These are phyloP conservation scores for Merluccius polli DNA, from an alignment of 2,797 vertebrate genomes.

Conservation along the genomic window DNA sequence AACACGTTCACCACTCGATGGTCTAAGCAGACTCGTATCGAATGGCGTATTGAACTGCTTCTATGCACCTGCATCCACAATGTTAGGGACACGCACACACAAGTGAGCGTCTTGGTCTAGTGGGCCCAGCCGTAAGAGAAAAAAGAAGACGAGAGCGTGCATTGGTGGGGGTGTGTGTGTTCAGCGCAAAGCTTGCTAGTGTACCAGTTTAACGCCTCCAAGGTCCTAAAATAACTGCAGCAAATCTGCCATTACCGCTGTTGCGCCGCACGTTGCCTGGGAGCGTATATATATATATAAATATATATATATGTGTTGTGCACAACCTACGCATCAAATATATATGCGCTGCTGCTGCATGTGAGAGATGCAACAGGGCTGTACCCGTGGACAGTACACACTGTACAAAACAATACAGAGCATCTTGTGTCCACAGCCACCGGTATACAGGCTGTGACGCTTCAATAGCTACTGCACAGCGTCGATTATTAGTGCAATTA, in stretches of 20 bases:
- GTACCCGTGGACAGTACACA: not conserved
- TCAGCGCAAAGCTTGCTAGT: too few relatives aligned
- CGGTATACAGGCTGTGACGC: not conserved
- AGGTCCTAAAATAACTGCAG: not conserved
- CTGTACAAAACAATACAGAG: not conserved
- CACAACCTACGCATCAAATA: not conserved
- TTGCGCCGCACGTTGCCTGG: not conserved
- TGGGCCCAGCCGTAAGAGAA: not conserved
- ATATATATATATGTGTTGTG: too few relatives aligned
- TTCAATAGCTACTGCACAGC: not conserved
- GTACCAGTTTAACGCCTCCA: not conserved
- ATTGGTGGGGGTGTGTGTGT: not conserved
- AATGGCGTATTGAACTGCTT: not conserved
- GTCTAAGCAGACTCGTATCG: not conserved
- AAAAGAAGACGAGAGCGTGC: too few relatives aligned
- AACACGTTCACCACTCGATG: not conserved
- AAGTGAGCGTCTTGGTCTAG: not conserved
- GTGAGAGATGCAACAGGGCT: not conserved
- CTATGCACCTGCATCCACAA: not conserved
- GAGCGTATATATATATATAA: too few relatives aligned
- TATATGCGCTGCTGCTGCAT: not conserved
- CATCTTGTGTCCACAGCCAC: not conserved
- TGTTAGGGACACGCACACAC: not conserved
- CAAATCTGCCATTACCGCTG: not conserved
- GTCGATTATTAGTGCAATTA: too few relatives aligned